These are phyloP conservation scores for Hydrochoerus hydrochaeris DNA, from an alignment of 2,113 vertebrate genomes.

Conservation along the genomic window DNA sequence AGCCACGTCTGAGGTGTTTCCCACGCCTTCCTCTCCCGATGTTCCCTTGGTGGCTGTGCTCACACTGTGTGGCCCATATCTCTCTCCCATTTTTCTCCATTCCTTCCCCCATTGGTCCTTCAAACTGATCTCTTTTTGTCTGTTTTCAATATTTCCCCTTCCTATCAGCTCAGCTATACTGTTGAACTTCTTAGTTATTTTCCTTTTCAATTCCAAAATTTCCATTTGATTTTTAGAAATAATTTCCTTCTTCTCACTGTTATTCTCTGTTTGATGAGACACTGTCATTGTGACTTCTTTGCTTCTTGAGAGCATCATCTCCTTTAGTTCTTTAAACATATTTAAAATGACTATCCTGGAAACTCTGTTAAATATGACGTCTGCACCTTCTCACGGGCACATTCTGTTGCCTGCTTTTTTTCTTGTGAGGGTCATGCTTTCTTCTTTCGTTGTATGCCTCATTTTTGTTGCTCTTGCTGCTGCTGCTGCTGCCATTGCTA, in stretches of 20 bases:
- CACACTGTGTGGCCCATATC: neutral
- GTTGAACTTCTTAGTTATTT: neutral
- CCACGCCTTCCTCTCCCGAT: neutral
- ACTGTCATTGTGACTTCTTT: neutral
- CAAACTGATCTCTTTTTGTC: neutral
- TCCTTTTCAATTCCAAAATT: slow-evolving; percentile 24
- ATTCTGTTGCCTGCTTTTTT: neutral
- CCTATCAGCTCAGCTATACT: neutral
- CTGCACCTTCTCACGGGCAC: neutral
- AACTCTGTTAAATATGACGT: neutral
- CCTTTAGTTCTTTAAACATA: neutral
- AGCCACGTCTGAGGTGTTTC: neutral
- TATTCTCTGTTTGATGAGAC: slow-evolving; percentile 15
- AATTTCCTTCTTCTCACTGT: neutral
- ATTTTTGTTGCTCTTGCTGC: neutral
- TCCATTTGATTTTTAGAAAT: neutral
- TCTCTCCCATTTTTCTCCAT: neutral
- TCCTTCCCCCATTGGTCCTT: neutral
- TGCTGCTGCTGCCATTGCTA: neutral
- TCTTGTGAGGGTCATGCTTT: neutral
- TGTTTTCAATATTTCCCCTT: neutral
- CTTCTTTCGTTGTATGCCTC: neutral
- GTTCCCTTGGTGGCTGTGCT: no score
- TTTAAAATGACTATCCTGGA: neutral
- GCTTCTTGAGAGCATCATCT: neutral